Base-by-base conservation (phyloP, 2,888 invertebrate genomes). In the Pyrocoelia pectoralis region DNA sequence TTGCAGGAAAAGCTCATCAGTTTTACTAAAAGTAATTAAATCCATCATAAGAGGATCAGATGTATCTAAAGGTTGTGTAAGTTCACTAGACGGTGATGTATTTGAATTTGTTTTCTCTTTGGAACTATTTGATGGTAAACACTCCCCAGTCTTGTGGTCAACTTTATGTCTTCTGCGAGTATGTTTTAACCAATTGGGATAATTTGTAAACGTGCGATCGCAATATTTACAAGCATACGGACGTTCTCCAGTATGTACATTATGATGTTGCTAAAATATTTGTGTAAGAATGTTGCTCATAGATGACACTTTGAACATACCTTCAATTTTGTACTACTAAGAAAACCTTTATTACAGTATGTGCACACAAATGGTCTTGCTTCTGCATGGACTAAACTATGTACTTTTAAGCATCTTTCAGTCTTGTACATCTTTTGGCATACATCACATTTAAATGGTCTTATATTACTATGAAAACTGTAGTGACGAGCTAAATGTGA, bases 181-280 rank as follows among this genome's bases (percentile, higher is more conserved):
- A 72, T 88, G 88, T 73, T 87, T 88, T 66, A 80, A 75, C 81
- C 84, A 86, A 73, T 88, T 88, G 1, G 87, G 84, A 64, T 84
- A 83, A 70, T 82, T 83, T 29, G 85, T 83, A 73, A 88, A 88
- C 0, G 83, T 80, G 53, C 84, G 84, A 15, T 83, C 81, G 72
- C 88, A 88, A 55, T 81, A 81, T 17, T 82, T 81, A 74, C 88
- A 88, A 46, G 82, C 81, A 77, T 83, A 86, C 0, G 87, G 87
- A 43, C 83, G 81, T 49, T 80, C 79, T 1, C 86, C 86, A 0
- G 84, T 85, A 73, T 88, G 88, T 9, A 84, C 82, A 72, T 87
- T 86, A 59, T 84, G 76, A 72, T 88, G 88, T 75, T 87, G 84
- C 73, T 83, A 38, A n/a, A 51, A 51, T 3, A 12, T 51, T 51